Percentiles rank a stretch among this genome's conserved stretches.
Conservation (phyloP, 2,888 invertebrate genomes). For the Caenorhabditis sp. region DNA sequence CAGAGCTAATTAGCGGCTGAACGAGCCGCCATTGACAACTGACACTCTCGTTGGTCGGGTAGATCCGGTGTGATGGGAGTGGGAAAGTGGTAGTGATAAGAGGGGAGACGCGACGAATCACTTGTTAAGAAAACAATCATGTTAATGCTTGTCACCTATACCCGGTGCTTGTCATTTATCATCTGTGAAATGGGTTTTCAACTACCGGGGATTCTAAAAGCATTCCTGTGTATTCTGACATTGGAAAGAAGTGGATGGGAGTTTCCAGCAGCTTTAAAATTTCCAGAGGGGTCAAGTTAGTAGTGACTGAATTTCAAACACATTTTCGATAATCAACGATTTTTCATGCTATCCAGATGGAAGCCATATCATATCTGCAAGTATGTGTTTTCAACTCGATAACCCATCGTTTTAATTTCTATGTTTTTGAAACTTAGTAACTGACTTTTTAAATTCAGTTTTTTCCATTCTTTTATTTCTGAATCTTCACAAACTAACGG, state of each 20-base stretch:
- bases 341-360: too few relatives aligned
- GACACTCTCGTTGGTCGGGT: slow-evolving; percentile 53
- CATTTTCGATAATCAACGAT: too few relatives aligned
- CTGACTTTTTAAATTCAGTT: too few relatives aligned
- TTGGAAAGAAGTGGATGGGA: neutral
- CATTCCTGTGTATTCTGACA: slow-evolving; percentile 31
- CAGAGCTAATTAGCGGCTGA: slow-evolving; percentile 58
- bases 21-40: slow-evolving; percentile 68
- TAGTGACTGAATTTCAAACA: neutral
- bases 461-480: neutral
- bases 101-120: slow-evolving; percentile 32
- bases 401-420: too few relatives aligned
- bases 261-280: too few relatives aligned
- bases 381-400: too few relatives aligned
- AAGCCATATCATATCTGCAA: too few relatives aligned
- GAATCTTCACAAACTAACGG: neutral
- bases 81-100: slow-evolving; percentile 29
- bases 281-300: neutral
- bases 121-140: slow-evolving; percentile 68
- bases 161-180: slow-evolving; percentile 59
- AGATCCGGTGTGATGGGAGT: slow-evolving; percentile 47
- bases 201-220: slow-evolving; percentile 50
- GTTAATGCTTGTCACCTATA: slow-evolving; percentile 63
- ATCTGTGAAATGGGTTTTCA: slow-evolving; percentile 59
- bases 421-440: too few relatives aligned